These are phyloP conservation scores for Ariolimax columbianus DNA, from an alignment of 2,888 invertebrate genomes.

Conservation along the genomic window DNA sequence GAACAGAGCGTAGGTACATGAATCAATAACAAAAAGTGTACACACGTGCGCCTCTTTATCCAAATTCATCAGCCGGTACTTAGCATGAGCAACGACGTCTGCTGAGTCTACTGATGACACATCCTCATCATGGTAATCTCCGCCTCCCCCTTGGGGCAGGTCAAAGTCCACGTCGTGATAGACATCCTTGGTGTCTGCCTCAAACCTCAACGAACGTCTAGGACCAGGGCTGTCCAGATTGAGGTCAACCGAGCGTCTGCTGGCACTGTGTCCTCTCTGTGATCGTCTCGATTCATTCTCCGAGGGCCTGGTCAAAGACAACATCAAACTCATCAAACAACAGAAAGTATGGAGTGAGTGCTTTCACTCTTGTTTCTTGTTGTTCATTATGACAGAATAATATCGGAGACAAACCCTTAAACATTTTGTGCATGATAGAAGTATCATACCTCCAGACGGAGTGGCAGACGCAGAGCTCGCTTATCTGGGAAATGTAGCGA, in stretches of 20 bases:
- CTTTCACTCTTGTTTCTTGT: no score
- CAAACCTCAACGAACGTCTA: slow-evolving; percentile 44
- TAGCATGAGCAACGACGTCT: slow-evolving; percentile 74
- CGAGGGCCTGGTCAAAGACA: no score
- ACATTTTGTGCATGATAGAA: no score
- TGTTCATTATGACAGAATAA: no score
- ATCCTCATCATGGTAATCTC: slow-evolving; percentile 63
- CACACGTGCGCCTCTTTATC: slow-evolving; percentile 75
- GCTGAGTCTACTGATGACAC: slow-evolving; percentile 67
- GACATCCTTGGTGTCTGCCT: slow-evolving; percentile 54
- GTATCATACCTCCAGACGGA: no score
- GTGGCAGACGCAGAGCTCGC: no score
- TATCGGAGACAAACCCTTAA: no score
- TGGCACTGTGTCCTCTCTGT: not conserved
- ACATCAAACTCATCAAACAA: no score
- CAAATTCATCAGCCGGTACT: slow-evolving; percentile 71
- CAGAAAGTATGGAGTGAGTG: no score
- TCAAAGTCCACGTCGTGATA: slow-evolving; percentile 68
- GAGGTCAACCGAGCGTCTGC: slow-evolving; percentile 12
- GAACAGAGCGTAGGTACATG: not conserved
- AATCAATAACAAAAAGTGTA: not conserved
- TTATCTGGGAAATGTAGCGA: no score
- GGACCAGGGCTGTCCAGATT: slow-evolving; percentile 42
- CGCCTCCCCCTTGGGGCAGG: slow-evolving; percentile 50
- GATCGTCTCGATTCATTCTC: slow-evolving; percentile 38